Percentiles rank a stretch among this genome's conserved stretches.
Evolutionary conservation across 2,797 vertebrate species (phyloP).

Genomic region (Dallia pectoralis): DNA sequence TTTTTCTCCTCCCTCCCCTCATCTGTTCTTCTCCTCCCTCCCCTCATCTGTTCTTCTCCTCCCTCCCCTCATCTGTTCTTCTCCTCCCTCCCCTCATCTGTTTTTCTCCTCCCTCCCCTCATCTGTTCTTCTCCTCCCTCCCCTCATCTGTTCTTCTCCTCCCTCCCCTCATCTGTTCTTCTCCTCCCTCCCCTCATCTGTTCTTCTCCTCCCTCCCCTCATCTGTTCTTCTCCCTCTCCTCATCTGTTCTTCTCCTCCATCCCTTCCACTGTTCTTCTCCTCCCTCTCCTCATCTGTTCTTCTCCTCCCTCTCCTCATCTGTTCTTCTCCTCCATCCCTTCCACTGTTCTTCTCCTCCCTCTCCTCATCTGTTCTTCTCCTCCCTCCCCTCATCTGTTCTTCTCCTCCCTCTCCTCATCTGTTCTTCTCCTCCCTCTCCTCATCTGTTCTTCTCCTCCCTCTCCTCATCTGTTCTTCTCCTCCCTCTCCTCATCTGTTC

Average conservation of each 20-base stretch:
- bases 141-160: neutral
- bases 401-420: neutral
- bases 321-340: neutral
- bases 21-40: neutral
- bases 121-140: no score
- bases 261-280: no score
- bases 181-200: no score
- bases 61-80: neutral
- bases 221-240: neutral
- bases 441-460: no score
- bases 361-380: no score
- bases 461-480: no score
- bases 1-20: neutral
- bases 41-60: no score
- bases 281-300: no score
- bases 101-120: neutral
- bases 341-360: neutral
- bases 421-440: neutral
- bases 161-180: neutral
- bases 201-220: no score
- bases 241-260: neutral
- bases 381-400: no score
- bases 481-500: no score
- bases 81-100: neutral
- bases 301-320: neutral